Percentiles rank a stretch among this genome's conserved stretches.
Evolutionary conservation across 2,888 invertebrate genomes (phyloP).

Genomic region (Agrenia bidenticulata): DNA sequence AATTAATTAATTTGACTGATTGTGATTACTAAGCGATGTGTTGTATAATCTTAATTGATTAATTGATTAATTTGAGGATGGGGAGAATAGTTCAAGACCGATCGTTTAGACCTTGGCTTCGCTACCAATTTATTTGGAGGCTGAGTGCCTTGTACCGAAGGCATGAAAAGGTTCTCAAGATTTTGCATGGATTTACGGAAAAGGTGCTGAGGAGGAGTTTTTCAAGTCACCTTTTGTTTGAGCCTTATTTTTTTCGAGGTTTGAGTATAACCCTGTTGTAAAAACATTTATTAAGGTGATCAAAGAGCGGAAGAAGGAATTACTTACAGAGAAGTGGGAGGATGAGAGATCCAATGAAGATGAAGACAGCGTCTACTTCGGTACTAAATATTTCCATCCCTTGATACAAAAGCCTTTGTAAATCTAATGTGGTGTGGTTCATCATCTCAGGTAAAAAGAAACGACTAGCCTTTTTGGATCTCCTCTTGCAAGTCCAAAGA

Average conservation of each 20-base stretch:
- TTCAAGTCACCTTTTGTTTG: no score
- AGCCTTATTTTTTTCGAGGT: no score
- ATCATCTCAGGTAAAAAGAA: constrained; percentile 44
- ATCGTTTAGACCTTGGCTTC: constrained; percentile 61
- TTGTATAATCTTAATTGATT: constrained; percentile 7
- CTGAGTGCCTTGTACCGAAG: constrained; percentile 58
- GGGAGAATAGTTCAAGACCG: constrained; percentile 61
- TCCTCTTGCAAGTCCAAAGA: constrained; percentile 59
- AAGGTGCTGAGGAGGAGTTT: no score
- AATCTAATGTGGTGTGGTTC: no score
- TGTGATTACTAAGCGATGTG: constrained; percentile 58
- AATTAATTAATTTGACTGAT: constrained; percentile 28
- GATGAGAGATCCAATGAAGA: not conserved
- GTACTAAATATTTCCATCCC: not conserved
- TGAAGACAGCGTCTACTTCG: constrained; percentile 10
- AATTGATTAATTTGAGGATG: constrained; percentile 56
- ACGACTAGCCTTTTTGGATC: constrained; percentile 60
- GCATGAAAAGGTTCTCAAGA: constrained; percentile 58
- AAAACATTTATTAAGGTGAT: no score
- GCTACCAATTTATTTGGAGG: constrained; percentile 60
- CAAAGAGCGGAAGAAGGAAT: not conserved
- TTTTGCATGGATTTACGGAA: constrained; percentile 62
- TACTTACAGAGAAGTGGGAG: not conserved
- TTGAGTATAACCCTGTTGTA: no score
- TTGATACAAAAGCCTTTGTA: no score